Evolutionary conservation across 2,113 vertebrate genomes (phyloP).

Genomic region (Gobiocypris rarus): DNA sequence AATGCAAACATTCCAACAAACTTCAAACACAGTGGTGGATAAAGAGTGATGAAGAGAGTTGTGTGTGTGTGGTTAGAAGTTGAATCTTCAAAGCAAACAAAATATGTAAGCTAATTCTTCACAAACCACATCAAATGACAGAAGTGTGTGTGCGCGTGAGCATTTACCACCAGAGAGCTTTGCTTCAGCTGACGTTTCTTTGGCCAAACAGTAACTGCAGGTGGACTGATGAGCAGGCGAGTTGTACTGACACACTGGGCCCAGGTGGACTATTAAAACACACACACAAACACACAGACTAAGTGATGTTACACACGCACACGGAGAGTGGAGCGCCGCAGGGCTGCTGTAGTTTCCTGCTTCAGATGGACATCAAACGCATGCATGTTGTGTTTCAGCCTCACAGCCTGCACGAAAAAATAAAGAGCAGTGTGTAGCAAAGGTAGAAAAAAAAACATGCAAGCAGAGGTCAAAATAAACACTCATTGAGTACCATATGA

Average conservation of each 20-base stretch:
- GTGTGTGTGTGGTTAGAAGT: slow-evolving; percentile 55
- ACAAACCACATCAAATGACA: slow-evolving; percentile 80
- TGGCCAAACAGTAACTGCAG: slow-evolving; percentile 25
- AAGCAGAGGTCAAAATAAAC: background rate
- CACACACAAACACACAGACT: slow-evolving; percentile 27
- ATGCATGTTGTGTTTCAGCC: background rate
- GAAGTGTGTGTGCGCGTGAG: slow-evolving; percentile 49
- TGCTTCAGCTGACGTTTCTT: slow-evolving; percentile 47
- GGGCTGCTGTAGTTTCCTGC: background rate
- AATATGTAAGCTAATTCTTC: slow-evolving; percentile 74
- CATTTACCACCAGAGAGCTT: slow-evolving; percentile 53
- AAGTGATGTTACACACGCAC: slow-evolving; percentile 38
- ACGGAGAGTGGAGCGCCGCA: slow-evolving; percentile 5
- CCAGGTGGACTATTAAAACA: slow-evolving; percentile 60
- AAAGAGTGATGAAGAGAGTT: slow-evolving; percentile 62
- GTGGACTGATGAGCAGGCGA: background rate
- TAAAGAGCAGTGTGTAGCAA: background rate
- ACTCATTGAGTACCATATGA: background rate
- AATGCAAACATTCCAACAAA: background rate
- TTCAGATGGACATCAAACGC: background rate
- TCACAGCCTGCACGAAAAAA: background rate
- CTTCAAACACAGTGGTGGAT: slow-evolving; percentile 64
- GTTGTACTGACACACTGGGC: slow-evolving; percentile 61
- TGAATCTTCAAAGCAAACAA: slow-evolving; percentile 74
- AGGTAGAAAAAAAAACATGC: background rate